Conservation (phyloP, 2,113 vertebrate species). For the Actenoides lindsayi region DNA sequence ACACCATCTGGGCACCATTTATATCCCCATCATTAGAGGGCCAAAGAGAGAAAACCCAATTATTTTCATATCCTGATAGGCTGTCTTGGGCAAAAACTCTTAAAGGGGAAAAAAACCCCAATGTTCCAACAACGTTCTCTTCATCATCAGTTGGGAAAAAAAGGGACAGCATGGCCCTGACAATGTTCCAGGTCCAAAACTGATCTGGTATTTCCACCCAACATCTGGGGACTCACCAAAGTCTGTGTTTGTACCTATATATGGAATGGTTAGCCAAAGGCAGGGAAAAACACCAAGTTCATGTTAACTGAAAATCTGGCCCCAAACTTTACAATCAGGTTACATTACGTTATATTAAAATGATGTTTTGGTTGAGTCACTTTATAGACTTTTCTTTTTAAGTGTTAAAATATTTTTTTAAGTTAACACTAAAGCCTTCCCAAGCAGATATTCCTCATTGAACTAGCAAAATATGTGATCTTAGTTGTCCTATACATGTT, state of each 20-base stretch:
- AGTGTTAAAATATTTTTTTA: neutral
- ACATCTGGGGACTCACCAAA: neutral
- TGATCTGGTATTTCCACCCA: neutral
- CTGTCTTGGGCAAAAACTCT: neutral
- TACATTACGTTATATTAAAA: neutral
- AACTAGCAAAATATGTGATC: neutral
- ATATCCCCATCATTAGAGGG: slow-evolving; percentile 20
- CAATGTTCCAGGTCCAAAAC: neutral
- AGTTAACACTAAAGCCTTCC: neutral
- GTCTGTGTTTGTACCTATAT: neutral
- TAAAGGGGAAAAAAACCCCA: neutral
- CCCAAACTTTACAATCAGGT: fast-evolving
- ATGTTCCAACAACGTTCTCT: neutral
- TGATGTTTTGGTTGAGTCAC: neutral
- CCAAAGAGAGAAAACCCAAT: slow-evolving; percentile 36
- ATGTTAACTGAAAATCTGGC: neutral
- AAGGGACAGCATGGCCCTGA: neutral
- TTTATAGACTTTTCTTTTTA: neutral
- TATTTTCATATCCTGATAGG: neutral
- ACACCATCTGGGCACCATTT: slow-evolving; percentile 44
- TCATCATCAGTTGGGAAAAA: neutral
- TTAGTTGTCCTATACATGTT: neutral
- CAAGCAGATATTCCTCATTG: neutral
- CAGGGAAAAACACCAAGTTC: neutral
- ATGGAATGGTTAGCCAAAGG: neutral